A percentile compares a stretch with the other conserved stretches of the same genome.
These are phyloP conservation scores for Microdon myrmicae DNA, from an alignment of 2,888 invertebrate species.

Conservation along the genomic window DNA sequence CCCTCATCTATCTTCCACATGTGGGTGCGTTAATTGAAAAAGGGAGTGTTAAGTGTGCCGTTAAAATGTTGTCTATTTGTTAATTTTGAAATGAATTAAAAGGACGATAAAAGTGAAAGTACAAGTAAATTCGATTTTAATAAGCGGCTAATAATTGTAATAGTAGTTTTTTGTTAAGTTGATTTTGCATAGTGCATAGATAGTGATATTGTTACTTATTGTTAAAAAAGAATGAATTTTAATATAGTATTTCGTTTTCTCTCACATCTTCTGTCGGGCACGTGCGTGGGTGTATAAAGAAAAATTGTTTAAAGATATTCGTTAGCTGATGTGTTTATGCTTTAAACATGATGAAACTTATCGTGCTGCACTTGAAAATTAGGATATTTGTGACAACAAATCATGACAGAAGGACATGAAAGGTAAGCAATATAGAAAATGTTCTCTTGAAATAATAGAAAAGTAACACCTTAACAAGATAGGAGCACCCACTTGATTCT, in stretches of 20 bases:
- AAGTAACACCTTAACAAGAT: too few species aligned
- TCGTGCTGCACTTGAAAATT: conserved; percentile 82
- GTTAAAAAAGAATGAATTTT: not conserved
- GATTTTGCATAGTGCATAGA: too few species aligned
- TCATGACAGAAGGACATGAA: conserved; percentile 92
- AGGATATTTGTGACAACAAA: conserved; percentile 85
- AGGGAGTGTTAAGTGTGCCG: conserved; percentile 46
- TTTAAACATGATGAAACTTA: conserved; percentile 86
- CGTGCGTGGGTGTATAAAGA: not conserved
- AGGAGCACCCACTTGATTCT: too few species aligned
- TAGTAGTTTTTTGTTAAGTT: too few species aligned
- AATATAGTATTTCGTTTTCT: conserved; percentile 7
- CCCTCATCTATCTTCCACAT: conserved; percentile 18
- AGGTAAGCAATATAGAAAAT: conserved; percentile 75
- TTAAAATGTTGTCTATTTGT: conserved; percentile 15
- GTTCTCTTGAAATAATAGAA: too few species aligned
- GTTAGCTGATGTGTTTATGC: conserved; percentile 75
- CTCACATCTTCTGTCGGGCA: not conserved
- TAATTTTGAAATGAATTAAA: conserved; percentile 23
- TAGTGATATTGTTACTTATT: conserved; percentile 5
- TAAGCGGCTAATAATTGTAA: too few species aligned
- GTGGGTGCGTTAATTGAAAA: conserved; percentile 45
- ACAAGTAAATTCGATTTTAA: conserved; percentile 5
- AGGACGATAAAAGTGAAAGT: not conserved
- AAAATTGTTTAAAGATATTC: conserved; percentile 40